Base-by-base conservation (phyloP, 2,888 invertebrate genomes). In the Linhomoeus sp. region DNA sequence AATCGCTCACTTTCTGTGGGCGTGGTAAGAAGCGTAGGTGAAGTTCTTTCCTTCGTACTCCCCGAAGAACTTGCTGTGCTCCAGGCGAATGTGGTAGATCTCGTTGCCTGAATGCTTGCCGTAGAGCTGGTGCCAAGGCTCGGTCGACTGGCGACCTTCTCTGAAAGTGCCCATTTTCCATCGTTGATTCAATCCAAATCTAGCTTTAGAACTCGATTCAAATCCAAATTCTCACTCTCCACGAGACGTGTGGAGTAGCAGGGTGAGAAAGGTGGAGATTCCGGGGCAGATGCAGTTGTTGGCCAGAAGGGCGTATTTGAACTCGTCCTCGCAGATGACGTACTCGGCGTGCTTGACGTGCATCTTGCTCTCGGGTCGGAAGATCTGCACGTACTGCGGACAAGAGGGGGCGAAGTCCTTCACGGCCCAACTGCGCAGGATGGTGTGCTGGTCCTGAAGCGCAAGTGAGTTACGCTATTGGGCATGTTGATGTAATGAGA, bases 201-300 rank as follows among this genome's bases (percentile, higher is more conserved):
- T 44, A 15, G 14, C 43, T 19, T 41, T 24, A 22, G 24, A 43
- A 19, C 17, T 24, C 20, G 17, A 17, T 43, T 22, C 19, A 9
- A 15, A 24, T 43, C 12, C 14, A 45, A 36, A 7, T 15, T 64
- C 88, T 80, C 72, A 92, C 92, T 90, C 87, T 72, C 94, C 94
- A 49, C 92, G 75, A 46, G 92, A 92, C 1, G 94, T 94, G 67
- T 94, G 94, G 48, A 94, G 74, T 42, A 94, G 73, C 1, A 94
- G 74, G 1, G 94, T 94, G 53, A 94, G 88, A 50, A 94, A 75
- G 0, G 92, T 92, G 41, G 92, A 92, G 17, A 88, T 87, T 19
- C 92, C 94, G 0, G 92, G 92, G 67, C 90, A 90, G 52, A 92
- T 83, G 71, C 92, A 94, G 70, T 94, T 94, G 73, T 94, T 94